A percentile compares a stretch with the other conserved stretches of the same genome.
Evolutionary conservation across 2,797 vertebrate genomes (phyloP).

Genomic region (Cercopithecus mitis): DNA sequence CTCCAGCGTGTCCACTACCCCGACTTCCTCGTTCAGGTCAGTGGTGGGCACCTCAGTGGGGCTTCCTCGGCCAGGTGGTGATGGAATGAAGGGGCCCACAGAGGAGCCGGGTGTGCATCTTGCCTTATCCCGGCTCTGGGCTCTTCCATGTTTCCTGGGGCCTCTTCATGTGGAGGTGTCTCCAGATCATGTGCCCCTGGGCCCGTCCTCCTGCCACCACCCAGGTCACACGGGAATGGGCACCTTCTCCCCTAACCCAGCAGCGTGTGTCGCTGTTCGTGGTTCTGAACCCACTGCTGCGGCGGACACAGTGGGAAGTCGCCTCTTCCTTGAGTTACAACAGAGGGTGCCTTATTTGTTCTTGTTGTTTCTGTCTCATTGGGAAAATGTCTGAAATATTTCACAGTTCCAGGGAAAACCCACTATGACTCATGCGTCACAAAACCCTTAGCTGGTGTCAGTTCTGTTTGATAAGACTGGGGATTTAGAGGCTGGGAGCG

Average conservation of each 20-base stretch:
- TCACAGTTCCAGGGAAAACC: neutral
- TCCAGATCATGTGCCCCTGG: neutral
- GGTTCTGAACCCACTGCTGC: conserved; percentile 30
- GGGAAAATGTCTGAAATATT: neutral
- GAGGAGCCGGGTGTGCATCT: neutral
- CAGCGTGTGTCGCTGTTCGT: neutral
- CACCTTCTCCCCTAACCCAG: neutral
- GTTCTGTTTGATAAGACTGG: neutral
- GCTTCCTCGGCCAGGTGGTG: neutral
- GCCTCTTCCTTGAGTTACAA: neutral
- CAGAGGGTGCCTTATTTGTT: neutral
- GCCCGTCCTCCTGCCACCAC: neutral
- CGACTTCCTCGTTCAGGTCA: conserved; percentile 82
- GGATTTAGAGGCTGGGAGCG: neutral
- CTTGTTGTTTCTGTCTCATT: neutral
- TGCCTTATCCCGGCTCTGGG: fast-evolving
- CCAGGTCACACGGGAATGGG: no score
- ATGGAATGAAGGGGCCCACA: neutral
- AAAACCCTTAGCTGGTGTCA: neutral
- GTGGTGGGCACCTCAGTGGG: neutral
- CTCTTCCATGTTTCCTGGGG: no score
- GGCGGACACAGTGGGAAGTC: neutral
- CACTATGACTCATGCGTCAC: neutral
- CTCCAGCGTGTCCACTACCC: conserved; percentile 74
- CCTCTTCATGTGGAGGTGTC: neutral